phyloP scores from a whole-genome alignment of 2,113 vertebrate species.

The Thermophis baileyi region DNA sequence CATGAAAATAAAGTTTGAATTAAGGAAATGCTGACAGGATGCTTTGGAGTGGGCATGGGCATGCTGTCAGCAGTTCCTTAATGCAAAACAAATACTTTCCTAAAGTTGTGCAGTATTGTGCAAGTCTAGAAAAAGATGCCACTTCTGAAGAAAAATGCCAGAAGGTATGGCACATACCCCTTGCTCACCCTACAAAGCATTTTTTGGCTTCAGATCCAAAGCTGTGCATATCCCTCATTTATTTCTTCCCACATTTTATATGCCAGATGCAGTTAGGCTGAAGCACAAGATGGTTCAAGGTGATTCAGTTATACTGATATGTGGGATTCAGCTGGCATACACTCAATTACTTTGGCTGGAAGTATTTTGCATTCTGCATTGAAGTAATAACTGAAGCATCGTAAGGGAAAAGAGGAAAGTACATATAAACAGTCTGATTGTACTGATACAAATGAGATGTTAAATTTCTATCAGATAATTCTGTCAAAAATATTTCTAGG shows the following conservation, averaged over 20 bases:
- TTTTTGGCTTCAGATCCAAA: neutral
- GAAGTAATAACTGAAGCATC: conserved; percentile 11
- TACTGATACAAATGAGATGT: neutral
- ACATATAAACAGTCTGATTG: neutral
- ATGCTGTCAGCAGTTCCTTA: neutral
- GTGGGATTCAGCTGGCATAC: neutral
- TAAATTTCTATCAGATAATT: neutral
- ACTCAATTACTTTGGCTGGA: conserved; percentile 3
- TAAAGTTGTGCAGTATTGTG: neutral
- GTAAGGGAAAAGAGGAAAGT: neutral
- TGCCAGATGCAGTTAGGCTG: neutral
- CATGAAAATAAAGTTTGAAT: neutral
- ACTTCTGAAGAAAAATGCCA: neutral
- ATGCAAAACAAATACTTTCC: neutral
- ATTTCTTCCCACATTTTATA: neutral
- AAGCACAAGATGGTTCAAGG: neutral
- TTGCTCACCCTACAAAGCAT: neutral
- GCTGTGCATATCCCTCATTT: neutral
- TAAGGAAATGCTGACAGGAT: neutral
- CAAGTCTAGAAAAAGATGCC: neutral
- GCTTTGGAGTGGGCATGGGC: neutral
- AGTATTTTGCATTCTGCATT: conserved; percentile 14
- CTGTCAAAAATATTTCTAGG: neutral
- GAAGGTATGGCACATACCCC: neutral
- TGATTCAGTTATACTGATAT: conserved; percentile 1